A percentile compares a stretch with the other conserved stretches of the same genome.
Conservation (phyloP, 2,888 invertebrate genomes). For the Polyploca ridens region DNA sequence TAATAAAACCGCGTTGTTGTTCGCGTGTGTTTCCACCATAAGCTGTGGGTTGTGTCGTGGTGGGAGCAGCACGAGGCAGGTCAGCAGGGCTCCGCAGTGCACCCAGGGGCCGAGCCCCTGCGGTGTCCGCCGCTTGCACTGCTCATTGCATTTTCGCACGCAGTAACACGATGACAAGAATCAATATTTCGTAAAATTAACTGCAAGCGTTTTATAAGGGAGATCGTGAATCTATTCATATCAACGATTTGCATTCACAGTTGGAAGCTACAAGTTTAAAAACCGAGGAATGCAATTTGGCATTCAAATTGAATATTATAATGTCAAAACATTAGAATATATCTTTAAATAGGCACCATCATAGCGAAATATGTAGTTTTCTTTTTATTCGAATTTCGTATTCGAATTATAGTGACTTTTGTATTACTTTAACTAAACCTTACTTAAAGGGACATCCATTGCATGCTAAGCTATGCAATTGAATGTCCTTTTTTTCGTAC, state of each 20-base stretch:
- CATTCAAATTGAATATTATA: slow-evolving; percentile 2
- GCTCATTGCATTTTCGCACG: slow-evolving; percentile 77
- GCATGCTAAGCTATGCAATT: too few relatives aligned
- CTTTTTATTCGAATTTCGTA: too few relatives aligned
- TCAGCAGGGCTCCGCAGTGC: slow-evolving; percentile 58
- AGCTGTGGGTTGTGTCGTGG: slow-evolving; percentile 57
- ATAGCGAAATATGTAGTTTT: too few relatives aligned
- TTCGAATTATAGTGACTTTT: too few relatives aligned
- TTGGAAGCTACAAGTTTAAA: slow-evolving; percentile 21
- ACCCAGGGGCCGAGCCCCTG: slow-evolving; percentile 70
- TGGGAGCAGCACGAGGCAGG: slow-evolving; percentile 53
- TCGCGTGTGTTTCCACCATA: slow-evolving; percentile 77
- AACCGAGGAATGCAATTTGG: neutral
- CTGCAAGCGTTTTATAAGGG: slow-evolving; percentile 22
- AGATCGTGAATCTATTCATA: slow-evolving; percentile 32
- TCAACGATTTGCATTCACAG: slow-evolving; percentile 31
- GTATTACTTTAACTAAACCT: too few relatives aligned
- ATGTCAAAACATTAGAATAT: neutral
- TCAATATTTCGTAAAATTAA: slow-evolving; percentile 52
- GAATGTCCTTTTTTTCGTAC: neutral
- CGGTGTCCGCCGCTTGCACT: slow-evolving; percentile 43
- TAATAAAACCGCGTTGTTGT: slow-evolving; percentile 37
- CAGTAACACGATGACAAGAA: slow-evolving; percentile 54
- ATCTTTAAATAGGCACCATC: too few relatives aligned
- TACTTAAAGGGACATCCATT: too few relatives aligned